A percentile compares a stretch with the other conserved stretches of the same genome.
These are phyloP conservation scores for Willisornis vidua DNA, from an alignment of 2,113 vertebrate genomes.

Conservation along the genomic window DNA sequence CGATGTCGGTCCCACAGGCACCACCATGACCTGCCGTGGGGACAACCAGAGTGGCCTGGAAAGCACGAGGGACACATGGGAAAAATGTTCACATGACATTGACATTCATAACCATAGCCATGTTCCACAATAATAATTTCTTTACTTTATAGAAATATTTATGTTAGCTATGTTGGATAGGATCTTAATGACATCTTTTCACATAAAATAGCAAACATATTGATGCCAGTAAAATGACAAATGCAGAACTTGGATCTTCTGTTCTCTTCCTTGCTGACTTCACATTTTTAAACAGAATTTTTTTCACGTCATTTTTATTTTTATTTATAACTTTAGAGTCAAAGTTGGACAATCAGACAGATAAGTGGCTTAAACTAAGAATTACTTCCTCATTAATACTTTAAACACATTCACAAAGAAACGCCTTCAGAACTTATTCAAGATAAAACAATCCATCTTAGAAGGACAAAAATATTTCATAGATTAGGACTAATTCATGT, in stretches of 20 bases:
- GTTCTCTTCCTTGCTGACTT: neutral
- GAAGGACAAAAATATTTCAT: neutral
- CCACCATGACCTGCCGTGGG: constrained; percentile 90
- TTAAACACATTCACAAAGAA: neutral
- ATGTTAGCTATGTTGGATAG: neutral
- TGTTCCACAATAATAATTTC: neutral
- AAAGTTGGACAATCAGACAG: neutral
- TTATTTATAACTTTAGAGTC: neutral
- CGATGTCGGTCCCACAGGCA: constrained; percentile 86
- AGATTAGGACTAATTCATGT: neutral
- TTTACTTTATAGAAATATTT: neutral
- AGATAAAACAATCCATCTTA: neutral
- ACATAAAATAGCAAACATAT: neutral
- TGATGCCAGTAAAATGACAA: neutral
- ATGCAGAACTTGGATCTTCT: neutral
- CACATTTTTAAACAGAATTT: neutral
- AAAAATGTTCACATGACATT: neutral
- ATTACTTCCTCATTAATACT: neutral
- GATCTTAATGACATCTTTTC: neutral
- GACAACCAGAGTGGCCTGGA: constrained; percentile 95
- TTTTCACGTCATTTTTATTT: neutral
- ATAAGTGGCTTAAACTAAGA: neutral
- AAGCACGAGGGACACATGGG: neutral
- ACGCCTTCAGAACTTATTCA: neutral
- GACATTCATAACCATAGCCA: neutral